Evolutionary conservation across 2,113 vertebrate species (phyloP), one percentile per base, ranked within the genome.

Genomic region (Muntiacus muntjak): DNA sequence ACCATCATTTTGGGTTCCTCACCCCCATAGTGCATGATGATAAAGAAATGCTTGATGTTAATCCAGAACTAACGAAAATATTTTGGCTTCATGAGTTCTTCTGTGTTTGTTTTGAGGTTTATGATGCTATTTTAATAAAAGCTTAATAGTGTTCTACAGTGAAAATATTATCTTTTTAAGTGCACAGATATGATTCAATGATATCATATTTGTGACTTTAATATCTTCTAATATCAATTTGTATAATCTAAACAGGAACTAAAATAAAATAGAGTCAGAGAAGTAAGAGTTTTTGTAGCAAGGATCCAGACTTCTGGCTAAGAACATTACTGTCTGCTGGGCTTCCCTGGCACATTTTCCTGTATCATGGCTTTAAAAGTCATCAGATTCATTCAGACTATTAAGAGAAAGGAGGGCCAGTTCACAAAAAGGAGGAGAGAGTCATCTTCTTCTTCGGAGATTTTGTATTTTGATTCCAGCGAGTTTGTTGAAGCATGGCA

Each of bases 91-190:
- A 62, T 87, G 67, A 96, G 45, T 93, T 95, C 81, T 95, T 96
- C 76, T 17, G 36, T 28, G 2, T 94, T 98, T 92, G 15, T 96
- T 91, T 86, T 97, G 64, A 82, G 87, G 78, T 95, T 52, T 47
- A 50, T 97, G 54, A 55, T 97, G 74, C 97, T 28, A 83, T 98
- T 98, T 97, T 87, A 97, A 97, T 98, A 98, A 98, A 97, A 97
- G 45, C 88, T 96, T 97, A 97, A 82, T 97, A 86, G 87, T 97
- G 30, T 91, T 97, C 54, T 97, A 97, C 95, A 55, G 71, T 95
- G 87, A 98, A 98, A 97, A 96, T 89, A 94, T 94, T 98, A 85
- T 92, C 93, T 98, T 71, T 92, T 93, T 84, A 98, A 97, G 50
- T 83, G 16, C 78, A 87, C 83, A 45, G 0, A 8, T 98, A 1